Percentiles rank a stretch among this genome's conserved stretches.
phyloP scores from a whole-genome alignment of 2,888 invertebrate species.

The Sympetrum striolatum region DNA sequence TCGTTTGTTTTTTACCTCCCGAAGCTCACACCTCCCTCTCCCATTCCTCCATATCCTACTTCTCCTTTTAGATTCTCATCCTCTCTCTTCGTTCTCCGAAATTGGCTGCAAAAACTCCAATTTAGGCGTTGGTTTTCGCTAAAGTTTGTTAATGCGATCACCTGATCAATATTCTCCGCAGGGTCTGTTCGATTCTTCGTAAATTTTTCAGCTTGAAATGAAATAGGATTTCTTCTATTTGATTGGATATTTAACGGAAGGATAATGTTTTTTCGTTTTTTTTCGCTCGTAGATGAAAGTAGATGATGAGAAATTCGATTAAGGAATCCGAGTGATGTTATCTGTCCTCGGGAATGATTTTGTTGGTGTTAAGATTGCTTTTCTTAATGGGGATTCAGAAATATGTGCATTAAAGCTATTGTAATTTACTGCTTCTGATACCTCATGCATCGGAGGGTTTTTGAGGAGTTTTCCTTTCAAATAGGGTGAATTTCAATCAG shows the following conservation, averaged over 20 bases:
- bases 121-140: neutral
- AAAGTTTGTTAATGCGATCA: neutral
- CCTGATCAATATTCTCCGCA: neutral
- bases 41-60: neutral
- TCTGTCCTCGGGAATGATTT: no score
- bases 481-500: no score
- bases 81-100: neutral
- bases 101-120: neutral
- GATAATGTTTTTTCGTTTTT: neutral
- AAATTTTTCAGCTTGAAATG: neutral
- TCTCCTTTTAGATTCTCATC: neutral
- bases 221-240: neutral
- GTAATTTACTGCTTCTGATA: no score
- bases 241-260: neutral
- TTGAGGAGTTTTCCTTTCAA: no score
- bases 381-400: no score
- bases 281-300: neutral
- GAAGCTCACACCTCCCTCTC: neutral
- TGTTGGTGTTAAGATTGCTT: no score
- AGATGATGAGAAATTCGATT: neutral
- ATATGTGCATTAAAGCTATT: no score
- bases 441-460: no score
- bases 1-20: neutral
- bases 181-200: neutral
- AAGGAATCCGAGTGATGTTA: neutral